Base-by-base conservation (phyloP, 1,140 invertebrate species). In the Eupristina koningsbergeri region DNA sequence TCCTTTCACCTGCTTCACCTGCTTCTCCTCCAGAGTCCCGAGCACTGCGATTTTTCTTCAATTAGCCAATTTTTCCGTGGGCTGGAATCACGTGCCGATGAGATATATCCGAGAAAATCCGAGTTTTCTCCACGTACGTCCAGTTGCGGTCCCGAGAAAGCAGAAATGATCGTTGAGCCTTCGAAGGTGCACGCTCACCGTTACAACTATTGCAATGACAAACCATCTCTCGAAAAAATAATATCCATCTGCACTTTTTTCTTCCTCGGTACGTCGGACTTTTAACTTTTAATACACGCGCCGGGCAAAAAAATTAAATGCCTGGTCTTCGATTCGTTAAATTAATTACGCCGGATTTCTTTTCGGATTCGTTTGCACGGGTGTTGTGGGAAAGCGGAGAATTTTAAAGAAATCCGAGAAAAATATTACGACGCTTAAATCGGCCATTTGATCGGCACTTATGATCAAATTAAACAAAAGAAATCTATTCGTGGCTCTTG, bases 141-240 rank as follows among this genome's bases (percentile, higher is more conserved):
- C 29, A 50, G 29, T 64, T 78, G 61, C 39, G 76, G 58, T 78
- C 29, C 0, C 39, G 76, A 78, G 76, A 78, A 78, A 78, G 76
- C 61, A 64, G 36, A 34, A 64, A 11, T 36, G 3, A 7, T 15
- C 15, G 61, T 31, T 6, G 5, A n/a, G 11, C 0, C 13, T 61
- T 61, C 53, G 53, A 63, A 73, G 75, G n/a, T 53, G 29, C 45
- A 75, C 47, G n/a, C 15, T 41, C 39, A 73, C 69, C 36, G 41
- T 45, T n/a, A 73, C 26, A n/a, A 26, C 1, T 31, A 45, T 36
- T 6, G 17, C 31, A 29, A 67, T 34, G 64, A 67, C n/a, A 67
- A 67, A 67, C 29, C 34, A 67, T 36, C 64, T 39, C 0, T 29
- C 15, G 34, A 67, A 36, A 36, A 67, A 39, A 22, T 31, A 67